Evolutionary conservation across 1,140 invertebrate species (phyloP).

Genomic region (Zaprionus davidi): DNA sequence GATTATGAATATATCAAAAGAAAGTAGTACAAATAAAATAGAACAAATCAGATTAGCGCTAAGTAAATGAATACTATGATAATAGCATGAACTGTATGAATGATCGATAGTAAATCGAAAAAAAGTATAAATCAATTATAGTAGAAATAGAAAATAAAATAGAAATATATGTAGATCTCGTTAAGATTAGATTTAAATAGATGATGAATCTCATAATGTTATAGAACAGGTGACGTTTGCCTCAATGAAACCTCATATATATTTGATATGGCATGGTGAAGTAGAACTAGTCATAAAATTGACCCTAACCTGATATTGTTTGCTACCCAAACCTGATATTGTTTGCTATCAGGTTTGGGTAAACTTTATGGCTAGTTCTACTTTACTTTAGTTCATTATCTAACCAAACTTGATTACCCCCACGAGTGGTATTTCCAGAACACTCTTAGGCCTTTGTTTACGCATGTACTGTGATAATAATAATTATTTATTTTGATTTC

Average conservation of each 20-base stretch:
- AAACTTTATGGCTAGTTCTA: no score
- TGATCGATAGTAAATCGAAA: slow-evolving; percentile 3
- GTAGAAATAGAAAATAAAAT: neutral
- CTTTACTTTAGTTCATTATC: neutral
- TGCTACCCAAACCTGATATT: no score
- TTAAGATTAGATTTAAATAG: neutral
- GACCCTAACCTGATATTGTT: neutral
- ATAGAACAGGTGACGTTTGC: neutral
- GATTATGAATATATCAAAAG: neutral
- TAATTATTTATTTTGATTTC: slow-evolving; percentile 15
- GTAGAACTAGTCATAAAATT: neutral
- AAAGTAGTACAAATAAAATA: neutral
- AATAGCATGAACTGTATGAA: neutral
- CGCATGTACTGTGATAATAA: slow-evolving; percentile 9
- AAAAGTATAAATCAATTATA: neutral
- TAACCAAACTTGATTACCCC: slow-evolving; percentile 18
- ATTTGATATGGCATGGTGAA: neutral
- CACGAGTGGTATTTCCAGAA: neutral
- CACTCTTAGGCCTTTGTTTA: neutral
- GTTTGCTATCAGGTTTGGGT: no score
- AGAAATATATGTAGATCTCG: neutral
- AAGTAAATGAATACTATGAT: neutral
- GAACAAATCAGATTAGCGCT: neutral
- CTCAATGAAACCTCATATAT: neutral
- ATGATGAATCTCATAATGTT: neutral